Evolutionary conservation across 1,140 invertebrate genomes (phyloP).

Genomic region (Araneus ventricosus): DNA sequence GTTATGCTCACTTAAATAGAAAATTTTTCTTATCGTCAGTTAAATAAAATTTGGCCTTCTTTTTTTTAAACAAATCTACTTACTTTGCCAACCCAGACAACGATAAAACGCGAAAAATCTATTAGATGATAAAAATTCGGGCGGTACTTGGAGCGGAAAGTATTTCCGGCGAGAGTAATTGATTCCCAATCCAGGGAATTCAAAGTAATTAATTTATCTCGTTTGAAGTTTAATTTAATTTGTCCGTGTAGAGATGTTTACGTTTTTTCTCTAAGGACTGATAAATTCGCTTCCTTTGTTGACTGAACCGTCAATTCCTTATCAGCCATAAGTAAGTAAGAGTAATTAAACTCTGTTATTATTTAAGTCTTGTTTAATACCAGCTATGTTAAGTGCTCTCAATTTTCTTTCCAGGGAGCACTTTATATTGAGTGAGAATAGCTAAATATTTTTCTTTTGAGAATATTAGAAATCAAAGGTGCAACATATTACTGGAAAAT

Average conservation of each 20-base stretch:
- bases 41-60: not conserved
- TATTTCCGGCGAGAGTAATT: not conserved
- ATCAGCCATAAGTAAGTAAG: not conserved
- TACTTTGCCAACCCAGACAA: not conserved
- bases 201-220: constrained; percentile 5
- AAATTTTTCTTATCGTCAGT: not conserved
- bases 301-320: not conserved
- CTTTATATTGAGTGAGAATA: too few relatives aligned
- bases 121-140: not conserved
- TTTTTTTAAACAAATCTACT: not conserved
- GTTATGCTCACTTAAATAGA: not conserved
- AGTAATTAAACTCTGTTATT: too few relatives aligned
- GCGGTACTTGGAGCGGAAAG: not conserved
- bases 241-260: not conserved
- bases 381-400: too few relatives aligned
- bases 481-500: too few relatives aligned
- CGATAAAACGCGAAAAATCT: not conserved
- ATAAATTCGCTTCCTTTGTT: not conserved
- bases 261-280: not conserved
- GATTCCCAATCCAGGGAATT: constrained; percentile 11
- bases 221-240: constrained; percentile 16
- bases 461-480: too few relatives aligned
- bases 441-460: too few relatives aligned
- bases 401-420: too few relatives aligned
- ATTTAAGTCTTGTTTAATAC: too few relatives aligned